Evolutionary conservation across 2,797 vertebrate genomes (phyloP), one percentile per base, ranked within the genome.

Genomic region (Poecilia picta): DNA sequence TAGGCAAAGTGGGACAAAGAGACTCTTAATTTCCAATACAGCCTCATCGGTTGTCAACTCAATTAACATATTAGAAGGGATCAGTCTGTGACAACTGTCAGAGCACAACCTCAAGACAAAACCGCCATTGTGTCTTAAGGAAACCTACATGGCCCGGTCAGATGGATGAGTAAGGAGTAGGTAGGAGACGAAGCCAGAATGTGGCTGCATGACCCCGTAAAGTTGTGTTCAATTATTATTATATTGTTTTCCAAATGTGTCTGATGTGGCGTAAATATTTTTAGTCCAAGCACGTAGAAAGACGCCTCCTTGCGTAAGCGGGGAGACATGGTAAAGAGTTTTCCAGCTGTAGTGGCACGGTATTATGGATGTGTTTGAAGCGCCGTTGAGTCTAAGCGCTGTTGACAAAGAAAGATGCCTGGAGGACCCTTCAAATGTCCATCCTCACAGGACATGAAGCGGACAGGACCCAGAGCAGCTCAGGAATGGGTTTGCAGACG

Each of bases 391-490:
- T 81, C 91, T 93, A 90, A 95, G 87, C 74, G 4, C 85, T 90
- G 93, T 83, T 93, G 94, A 95, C 94, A 94, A 92, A 92, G 91
- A 92, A 86, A 74, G 81, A 90, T 89, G 94, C 93, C 94, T 86
- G 79, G 70, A 90, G 93, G 93, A 91, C 87, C 87, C 89, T 36
- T 95, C 94, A 94, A 89, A 91, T 57, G 91, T 90, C 92, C 89
- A 90, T 92, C 92, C 92, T 93, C 92, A 89, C 92, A 68, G 73
- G 66, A 91, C 83, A 81, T 83, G 89, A 94, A 92, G 90, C 72
- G 41, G 89, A 91, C 89, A 83, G 85, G 88, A 90, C 91, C 91
- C 28, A 76, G 86, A 88, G 89, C 89, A 4, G 81, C 83, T 86
- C 79, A 1, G 77, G 70, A 81, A 89, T 2, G 74, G 83, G 86